Conservation (phyloP, 23 tunicate species). For the Halocynthia aurantium region DNA sequence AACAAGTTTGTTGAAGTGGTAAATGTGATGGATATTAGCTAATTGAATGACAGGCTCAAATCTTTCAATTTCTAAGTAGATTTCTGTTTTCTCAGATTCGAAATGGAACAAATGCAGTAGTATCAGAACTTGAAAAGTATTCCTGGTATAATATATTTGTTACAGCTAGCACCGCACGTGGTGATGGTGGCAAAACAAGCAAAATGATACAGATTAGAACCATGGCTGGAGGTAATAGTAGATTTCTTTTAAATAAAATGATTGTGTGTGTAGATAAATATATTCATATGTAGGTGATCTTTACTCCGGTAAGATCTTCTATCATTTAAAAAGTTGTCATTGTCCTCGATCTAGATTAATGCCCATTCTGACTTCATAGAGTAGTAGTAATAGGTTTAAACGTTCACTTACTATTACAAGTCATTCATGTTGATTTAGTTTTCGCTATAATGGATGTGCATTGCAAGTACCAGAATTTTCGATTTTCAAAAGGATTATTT, state of each 20-base stretch:
- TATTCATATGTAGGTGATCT: too few relatives aligned
- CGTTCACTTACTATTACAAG: too few relatives aligned
- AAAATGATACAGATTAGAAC: constrained; percentile 26
- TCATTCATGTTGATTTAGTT: too few relatives aligned
- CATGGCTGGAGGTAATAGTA: constrained; percentile 40
- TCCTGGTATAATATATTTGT: constrained; percentile 50
- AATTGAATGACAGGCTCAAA: neutral
- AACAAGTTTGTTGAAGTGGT: neutral
- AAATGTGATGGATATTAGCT: neutral
- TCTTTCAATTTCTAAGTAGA: neutral
- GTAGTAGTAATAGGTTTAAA: too few relatives aligned
- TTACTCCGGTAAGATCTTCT: too few relatives aligned
- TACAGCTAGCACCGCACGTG: constrained; percentile 61
- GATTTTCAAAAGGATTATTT: too few relatives aligned
- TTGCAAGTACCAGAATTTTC: too few relatives aligned
- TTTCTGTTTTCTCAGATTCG: constrained; percentile 12
- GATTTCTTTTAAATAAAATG: neutral
- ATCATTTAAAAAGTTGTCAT: too few relatives aligned
- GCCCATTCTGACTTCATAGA: too few relatives aligned
- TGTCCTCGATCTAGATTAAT: too few relatives aligned
- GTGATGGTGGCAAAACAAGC: constrained; percentile 63
- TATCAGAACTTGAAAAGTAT: constrained; percentile 32
- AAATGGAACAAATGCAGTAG: constrained; percentile 13
- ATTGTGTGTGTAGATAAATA: too few relatives aligned
- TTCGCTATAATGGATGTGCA: too few relatives aligned